Base-by-base conservation (phyloP, 2,888 invertebrate genomes). In the Volucella zonaria region DNA sequence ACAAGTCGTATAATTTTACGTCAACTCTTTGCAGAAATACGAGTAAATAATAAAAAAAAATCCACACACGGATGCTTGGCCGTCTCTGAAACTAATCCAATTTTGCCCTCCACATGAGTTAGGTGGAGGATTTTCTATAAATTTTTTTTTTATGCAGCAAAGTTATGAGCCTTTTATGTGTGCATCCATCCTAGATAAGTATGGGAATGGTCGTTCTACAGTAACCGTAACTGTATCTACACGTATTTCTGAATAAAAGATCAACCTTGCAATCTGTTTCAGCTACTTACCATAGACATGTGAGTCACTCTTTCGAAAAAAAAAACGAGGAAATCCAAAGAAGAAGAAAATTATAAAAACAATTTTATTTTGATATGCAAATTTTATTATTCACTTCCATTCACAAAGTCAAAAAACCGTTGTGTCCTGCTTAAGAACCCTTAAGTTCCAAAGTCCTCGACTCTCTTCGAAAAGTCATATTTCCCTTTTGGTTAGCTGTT, bases 341-440 rank as follows among this genome's bases (percentile, higher is more conserved):
- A 18, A 18, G 18, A 18, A 18, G 18, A 61, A 43, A 51, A 14
- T 64, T 64, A 49, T 49, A 31, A 66, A 58, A 58, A 58, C 75
- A 10, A n/a, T 75, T 43, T 70, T 66, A 64, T 66, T 75, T 75
- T 66, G 18, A 58, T 49, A 75, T 75, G 56, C 56, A 75, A 75
- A 75, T 75, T 58, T n/a, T 58, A n/a, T 56, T 56, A 49, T 58
- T 40, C 38, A 9, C 45, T 47, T 38, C n/a, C 14, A 8, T 45
- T 58, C 47, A 38, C 47, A 68, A 49, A 70, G 47, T 49, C 52
- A 54, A 31, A 6, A 40, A 70, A 47, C 40, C 70, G 18, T 71
- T 59, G 18, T 23, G 14, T 15, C 38, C 18, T 15, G n/a, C 52
- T 52, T 52, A 52, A 18, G 15, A 31, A 23, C 49, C 40, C 51